Percentiles rank a stretch among this genome's conserved stretches.
These are phyloP conservation scores for Callimorpha dominula DNA, from an alignment of 2,888 invertebrate species.

Conservation along the genomic window DNA sequence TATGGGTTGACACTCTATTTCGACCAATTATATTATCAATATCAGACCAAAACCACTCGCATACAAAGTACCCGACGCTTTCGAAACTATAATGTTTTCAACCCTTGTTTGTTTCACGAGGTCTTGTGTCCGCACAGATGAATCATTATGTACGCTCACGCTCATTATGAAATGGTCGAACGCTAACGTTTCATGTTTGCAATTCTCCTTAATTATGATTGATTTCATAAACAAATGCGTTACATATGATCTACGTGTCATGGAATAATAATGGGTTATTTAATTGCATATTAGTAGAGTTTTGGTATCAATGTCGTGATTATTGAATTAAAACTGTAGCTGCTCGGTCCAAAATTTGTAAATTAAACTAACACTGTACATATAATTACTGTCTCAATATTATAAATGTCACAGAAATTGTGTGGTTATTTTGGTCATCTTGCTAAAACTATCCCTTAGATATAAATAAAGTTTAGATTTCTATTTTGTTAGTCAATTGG, in stretches of 20 bases:
- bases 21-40: neutral
- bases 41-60: conserved; percentile 9
- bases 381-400: neutral
- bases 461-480: neutral
- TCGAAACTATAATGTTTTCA: conserved; percentile 42
- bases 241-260: conserved; percentile 9
- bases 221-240: conserved; percentile 29
- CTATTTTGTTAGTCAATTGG: neutral
- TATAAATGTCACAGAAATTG: no score
- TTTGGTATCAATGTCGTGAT: neutral
- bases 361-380: neutral
- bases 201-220: conserved; percentile 41
- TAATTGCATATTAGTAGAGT: neutral
- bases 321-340: neutral
- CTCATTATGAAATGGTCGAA: conserved; percentile 56
- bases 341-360: neutral
- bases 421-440: neutral
- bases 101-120: conserved; percentile 45
- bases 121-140: conserved; percentile 54
- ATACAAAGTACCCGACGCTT: conserved; percentile 24
- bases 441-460: neutral
- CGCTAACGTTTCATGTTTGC: conserved; percentile 23
- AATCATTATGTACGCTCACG: conserved; percentile 63
- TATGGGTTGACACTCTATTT: no score
- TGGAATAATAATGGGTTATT: neutral